These are phyloP conservation scores for Metridium senile DNA, from an alignment of 92 coral and sea anemone species.

Conservation along the genomic window DNA sequence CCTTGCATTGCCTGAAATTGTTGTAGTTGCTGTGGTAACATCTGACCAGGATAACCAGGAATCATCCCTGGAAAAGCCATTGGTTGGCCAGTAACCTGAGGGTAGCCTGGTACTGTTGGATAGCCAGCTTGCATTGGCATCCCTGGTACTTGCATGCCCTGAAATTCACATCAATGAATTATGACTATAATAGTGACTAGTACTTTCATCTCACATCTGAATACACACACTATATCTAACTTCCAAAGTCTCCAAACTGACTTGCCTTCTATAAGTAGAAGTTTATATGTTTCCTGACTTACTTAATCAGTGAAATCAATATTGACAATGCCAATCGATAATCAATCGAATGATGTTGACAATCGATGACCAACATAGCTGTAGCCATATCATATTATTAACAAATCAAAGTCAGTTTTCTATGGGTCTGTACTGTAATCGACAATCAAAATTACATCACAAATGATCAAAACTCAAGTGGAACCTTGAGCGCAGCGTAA, in stretches of 20 bases:
- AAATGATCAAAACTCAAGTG: no score
- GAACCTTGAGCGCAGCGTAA: no score
- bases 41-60: conserved; percentile 70
- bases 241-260: neutral
- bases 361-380: no score
- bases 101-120: conserved; percentile 70
- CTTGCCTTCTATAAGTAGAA: neutral
- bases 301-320: neutral
- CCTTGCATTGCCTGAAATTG: conserved; percentile 50
- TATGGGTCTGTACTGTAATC: no score
- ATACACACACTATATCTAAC: neutral
- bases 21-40: conserved; percentile 47
- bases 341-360: no score
- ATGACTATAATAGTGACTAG: no score
- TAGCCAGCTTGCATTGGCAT: conserved; percentile 72
- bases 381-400: no score
- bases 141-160: conserved; percentile 56
- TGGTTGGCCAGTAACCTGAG: conserved; percentile 71
- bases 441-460: no score
- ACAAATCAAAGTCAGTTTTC: no score
- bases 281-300: neutral
- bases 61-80: conserved; percentile 61
- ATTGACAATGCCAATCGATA: no score
- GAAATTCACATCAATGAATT: no score
- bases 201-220: no score